These are phyloP conservation scores for Leucophenga montana DNA, from an alignment of 2,888 invertebrate genomes.

Conservation along the genomic window DNA sequence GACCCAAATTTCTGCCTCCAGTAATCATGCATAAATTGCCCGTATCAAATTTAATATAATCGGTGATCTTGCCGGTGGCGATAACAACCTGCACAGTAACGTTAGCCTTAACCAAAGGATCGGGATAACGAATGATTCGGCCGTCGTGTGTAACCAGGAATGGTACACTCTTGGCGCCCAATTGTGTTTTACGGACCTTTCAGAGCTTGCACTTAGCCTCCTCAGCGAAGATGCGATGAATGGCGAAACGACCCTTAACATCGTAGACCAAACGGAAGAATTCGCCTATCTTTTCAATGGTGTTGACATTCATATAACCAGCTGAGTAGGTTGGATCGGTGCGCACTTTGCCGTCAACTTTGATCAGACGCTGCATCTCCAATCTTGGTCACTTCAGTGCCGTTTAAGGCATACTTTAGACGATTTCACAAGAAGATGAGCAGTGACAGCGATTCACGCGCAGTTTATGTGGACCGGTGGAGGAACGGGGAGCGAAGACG, in stretches of 20 bases:
- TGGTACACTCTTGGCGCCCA: too few relatives aligned
- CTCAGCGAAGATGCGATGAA: slow-evolving; percentile 96
- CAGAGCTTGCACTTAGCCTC: slow-evolving; percentile 99
- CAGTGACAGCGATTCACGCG: slow-evolving; percentile 95
- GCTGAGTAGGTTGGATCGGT: slow-evolving; percentile 97
- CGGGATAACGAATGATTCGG: slow-evolving; percentile 98
- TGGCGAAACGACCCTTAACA: slow-evolving; percentile 97
- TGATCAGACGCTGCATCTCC: slow-evolving; percentile 98
- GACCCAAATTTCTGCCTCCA: slow-evolving; percentile 99
- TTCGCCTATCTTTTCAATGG: slow-evolving; percentile 98
- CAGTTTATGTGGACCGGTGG: slow-evolving; percentile 98
- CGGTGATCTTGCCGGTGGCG: slow-evolving; percentile 93
- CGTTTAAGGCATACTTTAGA: slow-evolving; percentile 97
- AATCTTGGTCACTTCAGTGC: slow-evolving; percentile 97
- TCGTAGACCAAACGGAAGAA: slow-evolving; percentile 98
- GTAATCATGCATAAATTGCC: slow-evolving; percentile 99
- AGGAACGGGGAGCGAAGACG: slow-evolving; percentile 97
- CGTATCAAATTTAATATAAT: slow-evolving; percentile 98
- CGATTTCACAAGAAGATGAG: slow-evolving; percentile 97
- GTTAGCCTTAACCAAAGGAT: slow-evolving; percentile 96
- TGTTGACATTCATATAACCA: slow-evolving; percentile 99
- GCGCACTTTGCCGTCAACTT: too few relatives aligned
- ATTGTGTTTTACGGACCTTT: slow-evolving; percentile 91
- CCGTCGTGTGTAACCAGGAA: slow-evolving; percentile 97
- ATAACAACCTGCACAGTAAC: slow-evolving; percentile 98